Base-by-base conservation (phyloP, 2,888 invertebrate species). In the Drosophila histrio region DNA sequence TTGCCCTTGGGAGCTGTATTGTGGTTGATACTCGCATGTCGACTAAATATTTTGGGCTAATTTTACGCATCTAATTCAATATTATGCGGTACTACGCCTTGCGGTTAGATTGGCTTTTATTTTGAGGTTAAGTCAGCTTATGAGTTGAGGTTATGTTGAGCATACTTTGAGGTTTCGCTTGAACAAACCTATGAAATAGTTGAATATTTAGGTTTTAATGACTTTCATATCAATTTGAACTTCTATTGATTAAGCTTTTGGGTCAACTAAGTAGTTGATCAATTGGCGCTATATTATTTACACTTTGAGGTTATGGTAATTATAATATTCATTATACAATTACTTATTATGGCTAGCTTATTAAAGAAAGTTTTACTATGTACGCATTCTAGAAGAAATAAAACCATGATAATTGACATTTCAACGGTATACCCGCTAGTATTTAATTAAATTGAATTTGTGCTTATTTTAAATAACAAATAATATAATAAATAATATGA, bases 61-160 rank as follows among this genome's bases (percentile, higher is more conserved):
- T 80, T 80, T 80, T 59, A 83, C 78, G 64, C 78, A 77, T 62
- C 75, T 65, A 77, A 80, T 77, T 83, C 65, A 70, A 68, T 64
- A 80, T 77, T 66, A 53, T 80, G 61, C 47, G 46, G 24, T 50
- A 46, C 65, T 74, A 63, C 72, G 62, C 53, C 63, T 46, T 77
- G 69, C 53, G 73, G 69, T 64, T 54, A 57, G 19, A 46, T 60
- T 49, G 36, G 52, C 67, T 56, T 36, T 36, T 39, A 49, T 56
- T 53, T 36, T 34, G 52, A 49, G 60, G 50, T 57, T 34, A 38
- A 43, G 34, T 30, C 13, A 3, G 38, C 34, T 41, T 52, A 22
- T 26, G 44, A 2, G 47, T 50, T 56, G 38, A 67, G 58, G 58
- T 52, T 62, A 47, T 17, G 19, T 47, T 56, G 21, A n/a, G 8